phyloP scores from a whole-genome alignment of 2,113 vertebrate genomes.

The Saguinus imperator region DNA sequence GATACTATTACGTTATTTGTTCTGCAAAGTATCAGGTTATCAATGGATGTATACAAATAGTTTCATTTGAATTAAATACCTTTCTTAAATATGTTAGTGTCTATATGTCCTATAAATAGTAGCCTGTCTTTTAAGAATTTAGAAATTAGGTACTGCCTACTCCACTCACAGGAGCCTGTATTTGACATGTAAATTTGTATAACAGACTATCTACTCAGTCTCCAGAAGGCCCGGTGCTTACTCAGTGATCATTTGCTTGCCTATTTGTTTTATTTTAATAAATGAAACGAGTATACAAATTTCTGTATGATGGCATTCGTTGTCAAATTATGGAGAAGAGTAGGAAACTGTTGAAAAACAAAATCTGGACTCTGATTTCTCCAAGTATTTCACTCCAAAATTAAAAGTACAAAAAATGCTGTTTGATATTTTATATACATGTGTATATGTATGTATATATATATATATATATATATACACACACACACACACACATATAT shows the following conservation, averaged over 20 bases:
- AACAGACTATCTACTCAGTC: neutral
- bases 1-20: neutral
- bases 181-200: neutral
- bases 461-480: no score
- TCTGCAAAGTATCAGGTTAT: neutral
- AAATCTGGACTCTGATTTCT: neutral
- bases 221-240: neutral
- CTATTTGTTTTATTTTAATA: neutral
- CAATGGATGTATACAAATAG: neutral
- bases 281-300: neutral
- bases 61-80: neutral
- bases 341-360: neutral
- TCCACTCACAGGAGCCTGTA: accelerated
- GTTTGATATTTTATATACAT: neutral
- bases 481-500: no score
- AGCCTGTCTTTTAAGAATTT: neutral
- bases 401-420: neutral
- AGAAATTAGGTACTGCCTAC: neutral
- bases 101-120: neutral
- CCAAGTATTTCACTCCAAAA: neutral
- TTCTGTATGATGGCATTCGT: neutral
- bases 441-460: no score
- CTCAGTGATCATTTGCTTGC: neutral
- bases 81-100: neutral
- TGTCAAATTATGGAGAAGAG: neutral